These are phyloP conservation scores for Coregonus clupeaformis DNA, from an alignment of 2,113 vertebrate species.

Conservation along the genomic window DNA sequence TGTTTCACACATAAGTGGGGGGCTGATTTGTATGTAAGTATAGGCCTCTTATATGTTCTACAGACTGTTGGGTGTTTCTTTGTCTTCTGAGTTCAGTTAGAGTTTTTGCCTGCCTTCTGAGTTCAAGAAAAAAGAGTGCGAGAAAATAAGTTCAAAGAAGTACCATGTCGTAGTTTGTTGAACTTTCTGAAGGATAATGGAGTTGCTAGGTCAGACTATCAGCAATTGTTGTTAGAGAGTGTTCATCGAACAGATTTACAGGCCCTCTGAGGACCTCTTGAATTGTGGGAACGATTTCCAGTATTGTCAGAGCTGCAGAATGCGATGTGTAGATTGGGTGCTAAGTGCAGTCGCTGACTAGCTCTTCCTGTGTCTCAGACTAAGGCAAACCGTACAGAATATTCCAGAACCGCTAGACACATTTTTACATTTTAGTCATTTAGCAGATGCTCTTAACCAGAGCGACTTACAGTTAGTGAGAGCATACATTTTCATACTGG, in stretches of 20 bases:
- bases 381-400: not conserved
- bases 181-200: not conserved
- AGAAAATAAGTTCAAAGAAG: not conserved
- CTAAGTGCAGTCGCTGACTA: not conserved
- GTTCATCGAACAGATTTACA: not conserved
- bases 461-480: too few species aligned
- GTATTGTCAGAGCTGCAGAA: not conserved
- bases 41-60: not conserved
- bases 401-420: not conserved
- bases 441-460: too few species aligned
- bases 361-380: not conserved
- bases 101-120: not conserved
- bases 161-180: not conserved
- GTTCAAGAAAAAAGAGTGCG: not conserved
- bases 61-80: not conserved
- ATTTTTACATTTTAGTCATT: too few species aligned
- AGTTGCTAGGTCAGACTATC: not conserved
- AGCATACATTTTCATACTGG: too few species aligned
- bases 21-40: not conserved
- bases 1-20: not conserved
- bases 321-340: not conserved
- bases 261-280: not conserved
- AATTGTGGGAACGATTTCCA: constrained; percentile 8
- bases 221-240: constrained; percentile 3
- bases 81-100: not conserved